Evolutionary conservation across 2,113 vertebrate species (phyloP).

Genomic region (Carettochelys insculpta): DNA sequence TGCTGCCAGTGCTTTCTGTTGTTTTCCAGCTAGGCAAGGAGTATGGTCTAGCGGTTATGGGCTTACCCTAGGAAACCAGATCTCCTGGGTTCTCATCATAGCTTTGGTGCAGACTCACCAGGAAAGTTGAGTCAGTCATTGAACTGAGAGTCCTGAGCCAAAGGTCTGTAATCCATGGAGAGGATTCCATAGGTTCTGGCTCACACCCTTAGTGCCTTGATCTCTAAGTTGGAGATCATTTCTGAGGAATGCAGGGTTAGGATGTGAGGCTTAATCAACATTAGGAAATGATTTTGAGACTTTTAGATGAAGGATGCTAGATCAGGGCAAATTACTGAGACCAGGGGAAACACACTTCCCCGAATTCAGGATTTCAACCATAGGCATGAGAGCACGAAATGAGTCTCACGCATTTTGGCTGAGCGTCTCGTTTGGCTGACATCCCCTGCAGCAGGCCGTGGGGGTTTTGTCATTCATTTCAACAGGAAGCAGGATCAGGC

Average conservation of each 20-base stretch:
- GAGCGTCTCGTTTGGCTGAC: conserved; percentile 29
- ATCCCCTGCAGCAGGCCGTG: conserved; percentile 20
- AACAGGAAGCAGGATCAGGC: conserved; percentile 9
- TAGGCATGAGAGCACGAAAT: not conserved
- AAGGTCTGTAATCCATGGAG: conserved; percentile 49
- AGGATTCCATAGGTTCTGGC: conserved; percentile 27
- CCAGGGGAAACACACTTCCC: not conserved
- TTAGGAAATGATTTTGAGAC: not conserved
- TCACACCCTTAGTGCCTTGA: conserved; percentile 22
- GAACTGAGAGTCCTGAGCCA: conserved; percentile 28
- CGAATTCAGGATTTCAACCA: not conserved
- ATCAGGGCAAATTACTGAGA: not conserved
- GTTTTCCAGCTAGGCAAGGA: not conserved
- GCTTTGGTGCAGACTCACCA: conserved; percentile 59
- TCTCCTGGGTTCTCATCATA: conserved; percentile 18
- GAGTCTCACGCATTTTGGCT: conserved; percentile 18
- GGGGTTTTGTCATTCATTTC: conserved; percentile 18
- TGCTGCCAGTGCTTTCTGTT: conserved; percentile 11
- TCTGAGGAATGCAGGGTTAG: not conserved
- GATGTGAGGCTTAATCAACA: not conserved
- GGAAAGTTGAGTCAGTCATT: too few relatives aligned
- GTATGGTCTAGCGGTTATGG: conserved; percentile 4
- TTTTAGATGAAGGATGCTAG: not conserved
- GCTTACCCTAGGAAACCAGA: rapidly evolving
- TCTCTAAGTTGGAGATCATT: not conserved